Conservation (phyloP, 64 coral and sea anemone species). For the Montipora foliosa region DNA sequence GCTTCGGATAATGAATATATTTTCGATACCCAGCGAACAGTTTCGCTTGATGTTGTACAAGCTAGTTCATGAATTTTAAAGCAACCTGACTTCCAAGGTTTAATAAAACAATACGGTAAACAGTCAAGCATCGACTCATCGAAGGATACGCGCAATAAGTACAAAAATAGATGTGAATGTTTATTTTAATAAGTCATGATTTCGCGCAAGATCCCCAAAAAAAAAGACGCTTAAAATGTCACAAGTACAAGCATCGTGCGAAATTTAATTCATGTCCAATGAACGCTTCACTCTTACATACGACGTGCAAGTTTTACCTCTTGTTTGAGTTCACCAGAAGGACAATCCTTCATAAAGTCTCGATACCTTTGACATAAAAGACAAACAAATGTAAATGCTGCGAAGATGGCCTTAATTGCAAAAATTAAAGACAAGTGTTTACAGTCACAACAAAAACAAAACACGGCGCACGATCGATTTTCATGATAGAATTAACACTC, state of each 20-base stretch:
- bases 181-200: background rate
- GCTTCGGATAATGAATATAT: background rate
- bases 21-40: background rate
- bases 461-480: slow-evolving; percentile 18
- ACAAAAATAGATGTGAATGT: background rate
- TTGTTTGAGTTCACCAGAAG: slow-evolving; percentile 92
- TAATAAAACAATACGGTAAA: background rate
- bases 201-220: background rate
- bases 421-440: background rate
- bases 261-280: background rate
- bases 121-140: background rate
- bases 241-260: background rate
- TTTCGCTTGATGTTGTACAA: no score
- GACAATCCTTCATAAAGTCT: slow-evolving; percentile 99
- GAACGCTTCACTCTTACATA: background rate
- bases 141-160: background rate
- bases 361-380: slow-evolving; percentile 74
- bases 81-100: background rate
- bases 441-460: slow-evolving; percentile 25
- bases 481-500: slow-evolving; percentile 35
- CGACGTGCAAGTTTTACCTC: slow-evolving; percentile 57
- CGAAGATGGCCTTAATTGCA: background rate
- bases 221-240: background rate
- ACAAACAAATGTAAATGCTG: background rate
- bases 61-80: background rate